phyloP scores from a whole-genome alignment of 1,140 invertebrate species.

The Glossosoma conforme region DNA sequence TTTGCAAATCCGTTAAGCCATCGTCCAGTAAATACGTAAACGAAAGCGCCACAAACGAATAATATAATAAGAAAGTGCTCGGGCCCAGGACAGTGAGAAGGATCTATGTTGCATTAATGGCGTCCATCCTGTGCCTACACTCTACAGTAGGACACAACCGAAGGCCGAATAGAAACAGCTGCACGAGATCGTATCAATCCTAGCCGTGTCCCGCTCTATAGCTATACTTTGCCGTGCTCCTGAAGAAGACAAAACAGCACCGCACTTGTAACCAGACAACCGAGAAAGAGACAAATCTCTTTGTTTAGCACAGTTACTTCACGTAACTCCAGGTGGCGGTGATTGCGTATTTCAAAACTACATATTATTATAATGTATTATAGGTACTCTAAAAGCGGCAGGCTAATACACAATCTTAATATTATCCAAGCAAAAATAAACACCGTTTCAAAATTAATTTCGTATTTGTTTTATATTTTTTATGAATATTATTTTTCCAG shows the following conservation, averaged over 20 bases:
- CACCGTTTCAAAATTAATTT: no score
- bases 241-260: conserved; percentile 48
- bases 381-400: no score
- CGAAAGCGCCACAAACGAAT: conserved; percentile 11
- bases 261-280: conserved; percentile 42
- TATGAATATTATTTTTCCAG: no score
- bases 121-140: conserved; percentile 49
- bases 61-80: conserved; percentile 22
- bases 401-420: no score
- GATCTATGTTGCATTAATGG: conserved; percentile 50
- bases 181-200: conserved; percentile 49
- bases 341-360: no score
- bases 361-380: no score
- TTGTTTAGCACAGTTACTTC: conserved; percentile 41
- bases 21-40: conserved; percentile 4
- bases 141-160: conserved; percentile 48
- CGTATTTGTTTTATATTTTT: no score
- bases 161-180: conserved; percentile 50
- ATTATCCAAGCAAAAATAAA: no score
- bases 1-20: conserved; percentile 6
- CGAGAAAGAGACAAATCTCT: conserved; percentile 41
- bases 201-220: conserved; percentile 38
- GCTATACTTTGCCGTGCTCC: conserved; percentile 19
- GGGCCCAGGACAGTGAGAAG: conserved; percentile 35
- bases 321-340: conserved; percentile 39